These are phyloP conservation scores for Choreutis nemorana DNA, from an alignment of 2,888 invertebrate genomes.

Conservation along the genomic window DNA sequence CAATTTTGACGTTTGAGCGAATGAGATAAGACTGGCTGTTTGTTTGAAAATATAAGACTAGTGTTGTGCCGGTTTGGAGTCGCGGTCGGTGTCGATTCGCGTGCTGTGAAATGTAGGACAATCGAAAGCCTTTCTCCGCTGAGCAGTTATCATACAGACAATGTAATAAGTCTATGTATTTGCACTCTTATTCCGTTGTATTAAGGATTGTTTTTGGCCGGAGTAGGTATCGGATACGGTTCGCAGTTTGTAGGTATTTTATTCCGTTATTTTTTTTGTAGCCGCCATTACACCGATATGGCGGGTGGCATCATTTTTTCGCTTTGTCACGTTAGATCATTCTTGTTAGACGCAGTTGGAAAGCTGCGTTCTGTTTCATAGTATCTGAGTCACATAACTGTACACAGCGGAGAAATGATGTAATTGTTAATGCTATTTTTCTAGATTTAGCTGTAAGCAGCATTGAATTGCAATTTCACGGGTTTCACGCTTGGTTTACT, in stretches of 20 bases:
- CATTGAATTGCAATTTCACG: conserved; percentile 9
- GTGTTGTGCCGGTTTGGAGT: conserved; percentile 38
- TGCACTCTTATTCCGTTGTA: too few relatives aligned
- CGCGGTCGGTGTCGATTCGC: conserved; percentile 39
- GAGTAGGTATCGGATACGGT: too few relatives aligned
- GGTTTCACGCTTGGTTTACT: not conserved
- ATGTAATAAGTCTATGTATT: too few relatives aligned
- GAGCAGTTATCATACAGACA: too few relatives aligned
- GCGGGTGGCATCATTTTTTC: conserved; percentile 61
- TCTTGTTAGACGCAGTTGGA: conserved; percentile 55
- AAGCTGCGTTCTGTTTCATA: conserved; percentile 48
- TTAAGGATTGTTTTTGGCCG: too few relatives aligned
- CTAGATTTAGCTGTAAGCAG: conserved; percentile 11
- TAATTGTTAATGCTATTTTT: conserved; percentile 32
- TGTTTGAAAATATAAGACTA: conserved; percentile 19
- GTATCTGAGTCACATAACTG: conserved; percentile 55
- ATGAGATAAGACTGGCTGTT: conserved; percentile 32
- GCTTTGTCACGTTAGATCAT: conserved; percentile 66
- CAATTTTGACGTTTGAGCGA: conserved; percentile 30
- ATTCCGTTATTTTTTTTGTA: conserved; percentile 66
- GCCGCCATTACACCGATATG: conserved; percentile 57
- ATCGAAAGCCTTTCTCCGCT: conserved; percentile 66
- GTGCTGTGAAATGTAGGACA: conserved; percentile 62
- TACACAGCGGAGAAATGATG: conserved; percentile 42
- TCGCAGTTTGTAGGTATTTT: too few relatives aligned